These are phyloP conservation scores for Neopipo cinnamomea DNA, from an alignment of 2,113 vertebrate genomes.

Conservation along the genomic window DNA sequence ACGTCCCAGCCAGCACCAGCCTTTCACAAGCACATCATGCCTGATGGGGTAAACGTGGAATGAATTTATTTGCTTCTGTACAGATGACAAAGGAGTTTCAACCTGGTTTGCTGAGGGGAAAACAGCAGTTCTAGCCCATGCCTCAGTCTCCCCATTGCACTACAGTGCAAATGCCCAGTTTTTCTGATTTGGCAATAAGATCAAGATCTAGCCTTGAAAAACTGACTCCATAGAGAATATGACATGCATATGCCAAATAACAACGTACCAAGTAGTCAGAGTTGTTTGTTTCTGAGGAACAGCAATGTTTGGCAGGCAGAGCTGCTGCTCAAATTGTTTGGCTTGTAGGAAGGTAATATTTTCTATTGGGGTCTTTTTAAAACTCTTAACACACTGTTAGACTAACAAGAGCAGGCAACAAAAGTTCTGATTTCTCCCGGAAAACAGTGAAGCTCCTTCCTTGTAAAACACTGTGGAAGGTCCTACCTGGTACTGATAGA, in stretches of 20 bases:
- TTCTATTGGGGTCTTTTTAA: background rate
- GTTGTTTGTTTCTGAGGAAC: background rate
- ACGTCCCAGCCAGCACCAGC: background rate
- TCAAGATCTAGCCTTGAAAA: background rate
- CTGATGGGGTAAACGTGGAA: background rate
- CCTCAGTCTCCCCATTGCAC: background rate
- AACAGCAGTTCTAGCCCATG: background rate
- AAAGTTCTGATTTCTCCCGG: background rate
- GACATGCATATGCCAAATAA: background rate
- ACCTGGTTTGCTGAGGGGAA: background rate
- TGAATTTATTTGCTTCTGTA: background rate
- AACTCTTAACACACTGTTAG: background rate
- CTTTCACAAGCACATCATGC: background rate
- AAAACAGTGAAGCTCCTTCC: background rate
- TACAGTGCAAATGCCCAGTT: background rate
- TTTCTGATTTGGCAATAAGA: background rate
- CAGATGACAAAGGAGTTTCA: background rate
- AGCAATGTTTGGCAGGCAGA: background rate
- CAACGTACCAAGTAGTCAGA: background rate
- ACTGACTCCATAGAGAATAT: background rate
- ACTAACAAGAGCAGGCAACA: background rate
- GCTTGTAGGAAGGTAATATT: background rate
- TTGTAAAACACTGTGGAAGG: background rate
- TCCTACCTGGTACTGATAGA: background rate
- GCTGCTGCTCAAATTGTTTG: background rate